Conservation (phyloP, 2,888 invertebrate species). For the Dichetophora obliterata region DNA sequence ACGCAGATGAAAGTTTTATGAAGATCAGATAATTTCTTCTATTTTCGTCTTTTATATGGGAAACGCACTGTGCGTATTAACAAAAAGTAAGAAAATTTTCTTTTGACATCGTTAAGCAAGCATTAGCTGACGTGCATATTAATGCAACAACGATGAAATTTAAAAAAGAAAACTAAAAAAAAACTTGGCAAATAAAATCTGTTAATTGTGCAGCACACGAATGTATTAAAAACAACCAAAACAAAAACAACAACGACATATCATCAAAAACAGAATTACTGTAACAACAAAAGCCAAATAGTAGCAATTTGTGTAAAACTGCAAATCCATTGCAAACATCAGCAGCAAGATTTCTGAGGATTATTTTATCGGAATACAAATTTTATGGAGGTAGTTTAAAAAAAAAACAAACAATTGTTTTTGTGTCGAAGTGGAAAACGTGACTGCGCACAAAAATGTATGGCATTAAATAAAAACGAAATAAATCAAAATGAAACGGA, state of each 20-base stretch:
- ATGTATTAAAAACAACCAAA: neutral
- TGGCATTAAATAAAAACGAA: too few relatives aligned
- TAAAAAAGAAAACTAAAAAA: neutral
- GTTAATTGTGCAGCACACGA: too few relatives aligned
- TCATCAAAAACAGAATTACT: neutral
- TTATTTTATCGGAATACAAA: neutral
- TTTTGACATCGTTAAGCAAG: too few relatives aligned
- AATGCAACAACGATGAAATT: neutral
- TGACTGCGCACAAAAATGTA: neutral
- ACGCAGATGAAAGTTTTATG: too few relatives aligned
- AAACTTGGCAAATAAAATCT: neutral
- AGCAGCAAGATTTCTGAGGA: neutral
- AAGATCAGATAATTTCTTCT: too few relatives aligned
- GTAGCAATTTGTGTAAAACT: neutral
- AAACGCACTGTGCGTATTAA: too few relatives aligned
- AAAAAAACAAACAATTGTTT: neutral
- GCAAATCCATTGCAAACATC: too few relatives aligned
- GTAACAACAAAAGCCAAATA: conserved; percentile 13
- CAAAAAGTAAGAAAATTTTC: too few relatives aligned
- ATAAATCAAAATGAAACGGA: too few relatives aligned
- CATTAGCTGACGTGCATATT: too few relatives aligned
- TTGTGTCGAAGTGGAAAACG: neutral
- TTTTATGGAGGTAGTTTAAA: neutral
- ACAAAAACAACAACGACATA: neutral
- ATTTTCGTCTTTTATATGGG: too few relatives aligned